Conservation (phyloP, 2,113 vertebrate genomes). For the Morone chrysops region DNA sequence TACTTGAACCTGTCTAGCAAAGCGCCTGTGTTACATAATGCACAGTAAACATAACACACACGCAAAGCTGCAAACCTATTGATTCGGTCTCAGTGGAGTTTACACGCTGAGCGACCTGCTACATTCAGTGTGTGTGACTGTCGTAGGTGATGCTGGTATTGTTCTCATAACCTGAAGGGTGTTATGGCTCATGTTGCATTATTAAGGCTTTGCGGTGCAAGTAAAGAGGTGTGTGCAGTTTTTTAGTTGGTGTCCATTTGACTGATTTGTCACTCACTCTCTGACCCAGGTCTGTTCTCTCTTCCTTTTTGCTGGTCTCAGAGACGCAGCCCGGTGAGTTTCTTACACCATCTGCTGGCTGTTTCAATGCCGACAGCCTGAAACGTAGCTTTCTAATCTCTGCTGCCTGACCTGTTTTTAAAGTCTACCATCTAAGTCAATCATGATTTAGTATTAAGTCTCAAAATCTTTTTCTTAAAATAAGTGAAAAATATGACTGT, state of each 20-base stretch:
- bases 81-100: conserved; percentile 23
- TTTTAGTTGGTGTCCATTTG: conserved; percentile 79
- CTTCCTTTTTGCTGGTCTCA: conserved; percentile 98
- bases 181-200: conserved; percentile 63
- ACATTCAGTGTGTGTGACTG: neutral
- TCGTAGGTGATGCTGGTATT: neutral
- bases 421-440: neutral
- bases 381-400: conserved; percentile 23
- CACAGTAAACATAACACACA: conserved; percentile 64
- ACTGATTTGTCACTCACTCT: conserved; percentile 92
- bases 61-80: conserved; percentile 10
- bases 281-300: conserved; percentile 99
- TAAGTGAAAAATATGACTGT: neutral
- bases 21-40: conserved; percentile 55
- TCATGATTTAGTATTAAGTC: neutral
- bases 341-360: conserved; percentile 58
- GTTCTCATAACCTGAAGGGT: conserved; percentile 13
- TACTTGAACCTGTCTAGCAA: conserved; percentile 68
- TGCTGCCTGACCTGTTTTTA: conserved; percentile 9
- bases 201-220: conserved; percentile 64
- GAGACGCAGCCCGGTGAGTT: conserved; percentile 99
- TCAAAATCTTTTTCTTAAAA: neutral
- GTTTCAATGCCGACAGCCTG: conserved; percentile 32
- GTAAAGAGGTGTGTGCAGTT: conserved; percentile 73
- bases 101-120: neutral